A percentile compares a stretch with the other conserved stretches of the same genome.
phyloP scores from a whole-genome alignment of 2,797 vertebrate species.

The Hippopotamyrus pictus region DNA sequence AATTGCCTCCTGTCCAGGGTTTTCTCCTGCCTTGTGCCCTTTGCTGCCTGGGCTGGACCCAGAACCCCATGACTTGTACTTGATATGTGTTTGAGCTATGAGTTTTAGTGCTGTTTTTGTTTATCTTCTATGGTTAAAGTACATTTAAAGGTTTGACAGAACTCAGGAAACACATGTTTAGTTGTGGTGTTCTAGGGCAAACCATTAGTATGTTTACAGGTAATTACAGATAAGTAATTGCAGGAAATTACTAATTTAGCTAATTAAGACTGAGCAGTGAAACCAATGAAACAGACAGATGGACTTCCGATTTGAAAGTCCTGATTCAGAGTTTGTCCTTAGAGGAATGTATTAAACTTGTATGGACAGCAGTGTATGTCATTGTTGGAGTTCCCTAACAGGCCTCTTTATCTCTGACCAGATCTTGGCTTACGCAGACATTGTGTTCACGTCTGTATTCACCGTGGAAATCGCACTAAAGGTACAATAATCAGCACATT shows the following conservation, averaged over 20 bases:
- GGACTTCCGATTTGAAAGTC: background rate
- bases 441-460: conserved; percentile 89
- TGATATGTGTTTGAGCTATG: background rate
- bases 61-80: background rate
- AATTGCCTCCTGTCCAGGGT: background rate
- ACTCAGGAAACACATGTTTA: background rate
- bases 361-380: background rate
- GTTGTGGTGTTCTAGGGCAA: background rate
- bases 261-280: background rate
- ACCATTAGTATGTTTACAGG: background rate
- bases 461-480: conserved; percentile 94
- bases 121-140: background rate
- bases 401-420: conserved; percentile 42
- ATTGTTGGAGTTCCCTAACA: background rate
- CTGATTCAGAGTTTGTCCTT: background rate
- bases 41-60: background rate
- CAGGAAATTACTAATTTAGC: background rate
- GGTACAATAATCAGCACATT: conserved; percentile 56
- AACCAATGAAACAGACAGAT: background rate
- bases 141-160: background rate
- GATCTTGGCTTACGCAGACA: conserved; percentile 89
- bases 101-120: background rate
- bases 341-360: background rate
- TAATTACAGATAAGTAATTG: background rate
- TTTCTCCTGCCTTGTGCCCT: background rate